phyloP scores from a whole-genome alignment of 2,888 invertebrate genomes.

The Homarus gammarus region DNA sequence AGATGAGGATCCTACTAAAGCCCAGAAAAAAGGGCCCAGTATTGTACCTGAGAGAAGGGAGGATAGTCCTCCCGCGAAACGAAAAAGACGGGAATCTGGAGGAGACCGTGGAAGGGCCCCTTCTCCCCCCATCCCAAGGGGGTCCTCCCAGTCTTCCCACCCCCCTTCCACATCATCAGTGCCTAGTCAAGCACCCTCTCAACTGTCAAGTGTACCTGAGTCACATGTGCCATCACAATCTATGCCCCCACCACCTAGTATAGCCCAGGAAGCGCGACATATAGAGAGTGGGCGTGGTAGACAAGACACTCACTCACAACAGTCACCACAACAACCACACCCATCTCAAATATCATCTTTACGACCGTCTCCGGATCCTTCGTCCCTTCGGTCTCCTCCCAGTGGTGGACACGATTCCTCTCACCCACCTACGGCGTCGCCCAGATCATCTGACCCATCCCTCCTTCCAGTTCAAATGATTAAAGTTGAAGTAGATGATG shows the following conservation, averaged over 20 bases:
- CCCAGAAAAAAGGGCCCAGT: conserved; percentile 58
- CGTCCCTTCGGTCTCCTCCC: conserved; percentile 38
- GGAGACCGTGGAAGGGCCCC: conserved; percentile 58
- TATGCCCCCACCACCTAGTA: conserved; percentile 49
- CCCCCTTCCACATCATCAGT: conserved; percentile 66
- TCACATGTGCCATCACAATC: conserved; percentile 72
- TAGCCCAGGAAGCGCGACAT: conserved; percentile 46
- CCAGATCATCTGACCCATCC: conserved; percentile 44
- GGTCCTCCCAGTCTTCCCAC: conserved; percentile 50
- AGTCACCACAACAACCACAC: conserved; percentile 19
- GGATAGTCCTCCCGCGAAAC: conserved; percentile 67
- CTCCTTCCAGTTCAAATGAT: conserved; percentile 71
- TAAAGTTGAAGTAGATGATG: conserved; percentile 72
- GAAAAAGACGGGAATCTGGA: conserved; percentile 68
- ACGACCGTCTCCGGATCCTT: conserved; percentile 22
- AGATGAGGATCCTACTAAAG: conserved; percentile 71
- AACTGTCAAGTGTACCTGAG: conserved; percentile 65
- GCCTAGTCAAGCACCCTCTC: conserved; percentile 74
- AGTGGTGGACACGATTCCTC: conserved; percentile 31
- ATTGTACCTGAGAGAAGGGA: conserved; percentile 68
- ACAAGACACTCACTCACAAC: conserved; percentile 35
- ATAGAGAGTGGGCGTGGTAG: conserved; percentile 29
- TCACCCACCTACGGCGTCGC: conserved; percentile 36
- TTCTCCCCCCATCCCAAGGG: conserved; percentile 46
- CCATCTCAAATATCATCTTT: conserved; percentile 32